These are phyloP conservation scores for Empidonax traillii DNA, from an alignment of 2,113 vertebrate species.

Conservation along the genomic window DNA sequence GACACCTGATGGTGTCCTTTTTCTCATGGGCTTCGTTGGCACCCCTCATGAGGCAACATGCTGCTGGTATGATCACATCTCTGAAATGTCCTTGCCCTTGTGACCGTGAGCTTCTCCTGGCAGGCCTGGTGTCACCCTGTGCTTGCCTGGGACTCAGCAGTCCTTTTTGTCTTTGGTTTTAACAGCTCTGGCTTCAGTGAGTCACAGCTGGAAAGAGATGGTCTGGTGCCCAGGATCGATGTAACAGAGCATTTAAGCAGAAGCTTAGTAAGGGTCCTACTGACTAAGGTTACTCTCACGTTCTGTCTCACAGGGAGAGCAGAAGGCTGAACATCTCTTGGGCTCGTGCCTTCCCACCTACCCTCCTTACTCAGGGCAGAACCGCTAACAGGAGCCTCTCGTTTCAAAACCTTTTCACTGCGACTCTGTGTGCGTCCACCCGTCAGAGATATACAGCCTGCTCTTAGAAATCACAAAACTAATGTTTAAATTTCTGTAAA, in stretches of 20 bases:
- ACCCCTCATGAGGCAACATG: not conserved
- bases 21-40: not conserved
- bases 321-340: not conserved
- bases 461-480: not conserved
- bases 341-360: not conserved
- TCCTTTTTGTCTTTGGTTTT: not conserved
- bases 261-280: not conserved
- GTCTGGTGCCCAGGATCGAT: not conserved
- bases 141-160: not conserved
- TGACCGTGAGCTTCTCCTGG: not conserved
- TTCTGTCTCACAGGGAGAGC: not conserved
- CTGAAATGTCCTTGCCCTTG: not conserved
- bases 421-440: not conserved
- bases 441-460: not conserved
- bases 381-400: not conserved
- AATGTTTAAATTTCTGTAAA: not conserved
- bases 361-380: not conserved
- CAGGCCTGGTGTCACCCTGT: not conserved
- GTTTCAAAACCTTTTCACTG: not conserved
- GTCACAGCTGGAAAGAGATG: not conserved
- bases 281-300: not conserved
- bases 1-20: not conserved
- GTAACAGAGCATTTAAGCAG: not conserved
- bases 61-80: rapidly evolving
- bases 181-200: not conserved